phyloP scores from a whole-genome alignment of 1,140 invertebrate genomes.

The Aradophagus sp. region DNA sequence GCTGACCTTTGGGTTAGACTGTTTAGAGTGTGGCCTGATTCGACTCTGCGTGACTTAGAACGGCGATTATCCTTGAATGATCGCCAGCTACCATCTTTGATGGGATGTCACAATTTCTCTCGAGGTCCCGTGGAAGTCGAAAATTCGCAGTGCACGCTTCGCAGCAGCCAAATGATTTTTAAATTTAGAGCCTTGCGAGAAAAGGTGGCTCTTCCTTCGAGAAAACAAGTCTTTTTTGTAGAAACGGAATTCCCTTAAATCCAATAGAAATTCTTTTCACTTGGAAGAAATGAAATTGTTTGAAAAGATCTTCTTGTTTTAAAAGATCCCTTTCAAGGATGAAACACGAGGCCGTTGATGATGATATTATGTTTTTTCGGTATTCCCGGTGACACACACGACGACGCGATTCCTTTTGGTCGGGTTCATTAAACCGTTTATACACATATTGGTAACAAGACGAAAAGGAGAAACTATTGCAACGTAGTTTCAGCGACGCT shows the following conservation, averaged over 20 bases:
- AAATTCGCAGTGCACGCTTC: too few species aligned
- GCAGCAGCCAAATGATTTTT: too few species aligned
- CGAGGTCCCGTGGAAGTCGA: too few species aligned
- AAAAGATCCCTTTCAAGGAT: constrained; percentile 37
- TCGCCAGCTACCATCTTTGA: too few species aligned
- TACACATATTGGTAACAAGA: constrained; percentile 1
- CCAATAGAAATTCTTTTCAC: constrained; percentile 54
- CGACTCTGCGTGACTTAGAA: too few species aligned
- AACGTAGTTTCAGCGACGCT: constrained; percentile 2
- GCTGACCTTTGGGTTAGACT: too few species aligned
- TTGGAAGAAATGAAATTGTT: constrained; percentile 53
- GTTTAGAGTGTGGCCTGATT: too few species aligned
- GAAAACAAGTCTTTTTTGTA: constrained; percentile 51
- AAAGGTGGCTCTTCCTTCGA: constrained; percentile 19
- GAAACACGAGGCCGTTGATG: constrained; percentile 46
- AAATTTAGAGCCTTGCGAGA: constrained; percentile 44
- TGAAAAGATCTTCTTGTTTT: constrained; percentile 54
- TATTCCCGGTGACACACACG: constrained; percentile 22
- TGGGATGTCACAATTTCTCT: too few species aligned
- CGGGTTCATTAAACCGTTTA: constrained; percentile 19
- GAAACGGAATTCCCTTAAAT: constrained; percentile 46
- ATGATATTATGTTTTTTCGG: constrained; percentile 47
- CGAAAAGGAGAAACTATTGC: constrained; percentile 6
- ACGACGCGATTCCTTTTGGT: constrained; percentile 17
- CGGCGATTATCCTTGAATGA: too few species aligned